Evolutionary conservation across 2,888 invertebrate genomes (phyloP), one percentile per base, ranked within the genome.

Genomic region (Drosophila anceps): DNA sequence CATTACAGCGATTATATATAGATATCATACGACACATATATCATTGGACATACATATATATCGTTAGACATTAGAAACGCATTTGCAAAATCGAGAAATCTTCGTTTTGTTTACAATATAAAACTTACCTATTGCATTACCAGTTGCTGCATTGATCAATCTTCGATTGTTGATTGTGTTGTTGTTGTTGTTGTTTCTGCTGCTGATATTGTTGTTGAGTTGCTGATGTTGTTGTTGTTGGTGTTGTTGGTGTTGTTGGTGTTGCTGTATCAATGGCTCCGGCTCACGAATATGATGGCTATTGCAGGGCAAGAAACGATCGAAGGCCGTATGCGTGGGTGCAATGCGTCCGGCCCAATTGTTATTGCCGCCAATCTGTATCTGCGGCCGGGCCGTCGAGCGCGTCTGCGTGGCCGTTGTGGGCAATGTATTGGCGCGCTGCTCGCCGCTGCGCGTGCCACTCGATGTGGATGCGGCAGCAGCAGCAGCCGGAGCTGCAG

Each of bases 341-440:
- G 93, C 89, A 41, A 92, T 91, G 51, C 93, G 91, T 37, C 92
- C 91, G 73, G 76, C 79, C 91, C 93, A 93, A 50, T 91, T 93
- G 76, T 94, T 94, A 76, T 95, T 93, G 80, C 95, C 93, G 15
- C 95, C 94, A 53, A 95, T 94, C 88, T 95, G 95, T 12, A 96
- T 95, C 83, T 96, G 96, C 0, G 96, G 95, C 31, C 96, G 94
- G 8, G 95, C 93, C 18, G 96, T 95, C 59, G 95, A 95, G 41
- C 96, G 94, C 4, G 96, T 96, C 87, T 95, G 95, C 0, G 96
- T 96, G 0, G 96, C 94, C 27, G 96, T 96, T 12, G 96, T 96
- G 27, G 96, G 95, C 91, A 95, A 94, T 5, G 96, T 96, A 51
- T 95, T 68, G 33, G 88, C 79, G 94, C 95, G 51, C 94, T 94